These are phyloP conservation scores for Lytechinus variegatus DNA, from an alignment of 35 echinoderm and acorn worm species.

Conservation along the genomic window DNA sequence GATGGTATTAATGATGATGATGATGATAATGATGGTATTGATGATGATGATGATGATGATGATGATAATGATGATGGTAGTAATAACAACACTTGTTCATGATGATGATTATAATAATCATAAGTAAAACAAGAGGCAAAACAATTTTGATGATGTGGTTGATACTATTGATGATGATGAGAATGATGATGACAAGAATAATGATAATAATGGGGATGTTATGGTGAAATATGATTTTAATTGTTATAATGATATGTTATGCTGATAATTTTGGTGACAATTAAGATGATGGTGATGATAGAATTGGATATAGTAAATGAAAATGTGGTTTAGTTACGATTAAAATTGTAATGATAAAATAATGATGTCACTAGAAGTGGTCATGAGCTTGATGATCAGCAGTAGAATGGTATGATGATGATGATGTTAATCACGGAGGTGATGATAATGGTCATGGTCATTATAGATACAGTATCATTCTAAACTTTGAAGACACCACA, in stretches of 20 bases:
- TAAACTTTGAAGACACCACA: neutral
- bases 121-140: neutral
- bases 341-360: neutral
- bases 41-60: neutral
- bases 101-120: neutral
- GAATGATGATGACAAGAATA: neutral
- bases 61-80: neutral
- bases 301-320: neutral
- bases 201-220: neutral
- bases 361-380: neutral
- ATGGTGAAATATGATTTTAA: neutral
- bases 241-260: neutral
- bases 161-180: neutral
- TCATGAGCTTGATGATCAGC: neutral
- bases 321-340: neutral
- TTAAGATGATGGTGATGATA: neutral
- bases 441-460: neutral
- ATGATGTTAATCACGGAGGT: neutral
- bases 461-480: neutral
- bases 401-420: neutral
- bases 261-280: neutral
- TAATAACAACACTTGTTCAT: neutral
- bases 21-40: neutral
- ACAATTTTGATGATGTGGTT: neutral
- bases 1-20: neutral